These are phyloP conservation scores for Ceratina calcarata DNA, from an alignment of 1,140 invertebrate species.

Conservation along the genomic window DNA sequence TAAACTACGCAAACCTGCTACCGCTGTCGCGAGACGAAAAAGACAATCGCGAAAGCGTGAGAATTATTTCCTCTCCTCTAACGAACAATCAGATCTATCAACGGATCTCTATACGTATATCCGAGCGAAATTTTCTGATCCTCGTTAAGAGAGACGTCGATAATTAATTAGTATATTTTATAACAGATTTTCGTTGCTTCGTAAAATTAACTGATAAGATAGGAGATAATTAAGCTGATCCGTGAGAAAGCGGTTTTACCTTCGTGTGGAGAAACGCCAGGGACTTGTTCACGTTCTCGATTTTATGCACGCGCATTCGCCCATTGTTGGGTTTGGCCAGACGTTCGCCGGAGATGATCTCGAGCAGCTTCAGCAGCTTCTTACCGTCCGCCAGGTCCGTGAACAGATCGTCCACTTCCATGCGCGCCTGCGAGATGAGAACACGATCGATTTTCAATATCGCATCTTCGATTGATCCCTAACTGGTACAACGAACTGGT, in stretches of 20 bases:
- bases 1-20: not conserved
- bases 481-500: no score
- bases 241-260: constrained; percentile 81
- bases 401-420: constrained; percentile 99
- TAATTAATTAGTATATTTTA: not conserved
- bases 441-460: constrained; percentile 5
- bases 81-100: constrained; percentile 28
- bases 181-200: not conserved
- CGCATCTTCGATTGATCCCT: no score
- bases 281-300: constrained; percentile 99
- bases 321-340: constrained; percentile 98
- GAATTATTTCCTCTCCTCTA: constrained; percentile 21
- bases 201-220: not conserved
- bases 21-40: not conserved
- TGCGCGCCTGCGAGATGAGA: constrained; percentile 85
- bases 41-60: constrained; percentile 49
- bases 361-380: constrained; percentile 96
- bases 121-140: not conserved
- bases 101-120: not conserved
- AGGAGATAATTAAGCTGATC: no score
- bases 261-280: constrained; percentile 98
- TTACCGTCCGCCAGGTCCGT: constrained; percentile 97
- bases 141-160: not conserved
- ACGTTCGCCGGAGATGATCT: constrained; percentile 99
- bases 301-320: constrained; percentile 98